phyloP scores from a whole-genome alignment of 2,888 invertebrate species.

The Noctua pronuba region DNA sequence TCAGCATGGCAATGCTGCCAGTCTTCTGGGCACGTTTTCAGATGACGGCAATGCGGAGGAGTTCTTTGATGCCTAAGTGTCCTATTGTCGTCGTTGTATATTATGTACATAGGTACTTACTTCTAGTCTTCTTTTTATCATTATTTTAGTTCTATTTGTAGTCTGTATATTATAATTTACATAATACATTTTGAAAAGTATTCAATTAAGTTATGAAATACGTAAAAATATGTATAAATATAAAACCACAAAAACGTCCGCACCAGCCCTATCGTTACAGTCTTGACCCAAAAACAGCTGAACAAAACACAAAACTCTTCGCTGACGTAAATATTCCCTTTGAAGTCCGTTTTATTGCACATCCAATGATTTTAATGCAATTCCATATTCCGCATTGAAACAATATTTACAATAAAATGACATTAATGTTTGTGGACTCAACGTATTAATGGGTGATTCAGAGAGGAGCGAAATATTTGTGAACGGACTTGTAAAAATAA shows the following conservation, averaged over 20 bases:
- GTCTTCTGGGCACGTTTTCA: too few species aligned
- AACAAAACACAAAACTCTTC: constrained; percentile 59
- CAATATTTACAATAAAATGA: constrained; percentile 57
- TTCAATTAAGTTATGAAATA: too few species aligned
- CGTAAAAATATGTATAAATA: background rate
- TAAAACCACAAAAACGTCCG: background rate
- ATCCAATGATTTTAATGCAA: constrained; percentile 58
- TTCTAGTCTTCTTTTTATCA: too few species aligned
- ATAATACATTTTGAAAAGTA: too few species aligned
- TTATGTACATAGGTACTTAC: too few species aligned
- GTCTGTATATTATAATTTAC: too few species aligned
- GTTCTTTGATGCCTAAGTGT: too few species aligned
- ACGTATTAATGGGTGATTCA: constrained; percentile 24
- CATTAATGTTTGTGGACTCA: constrained; percentile 31
- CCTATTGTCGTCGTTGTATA: too few species aligned
- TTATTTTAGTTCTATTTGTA: too few species aligned
- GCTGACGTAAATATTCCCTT: constrained; percentile 64
- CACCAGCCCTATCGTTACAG: constrained; percentile 55
- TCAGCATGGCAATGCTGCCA: too few species aligned
- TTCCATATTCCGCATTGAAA: constrained; percentile 34
- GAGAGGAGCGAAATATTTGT: constrained; percentile 30
- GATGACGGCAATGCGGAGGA: too few species aligned
- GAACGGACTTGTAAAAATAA: constrained; percentile 31
- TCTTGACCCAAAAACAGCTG: constrained; percentile 67
- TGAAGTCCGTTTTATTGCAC: constrained; percentile 63